Conservation (phyloP, 2,797 vertebrate species). For the Percopsis omiscomaycus region DNA sequence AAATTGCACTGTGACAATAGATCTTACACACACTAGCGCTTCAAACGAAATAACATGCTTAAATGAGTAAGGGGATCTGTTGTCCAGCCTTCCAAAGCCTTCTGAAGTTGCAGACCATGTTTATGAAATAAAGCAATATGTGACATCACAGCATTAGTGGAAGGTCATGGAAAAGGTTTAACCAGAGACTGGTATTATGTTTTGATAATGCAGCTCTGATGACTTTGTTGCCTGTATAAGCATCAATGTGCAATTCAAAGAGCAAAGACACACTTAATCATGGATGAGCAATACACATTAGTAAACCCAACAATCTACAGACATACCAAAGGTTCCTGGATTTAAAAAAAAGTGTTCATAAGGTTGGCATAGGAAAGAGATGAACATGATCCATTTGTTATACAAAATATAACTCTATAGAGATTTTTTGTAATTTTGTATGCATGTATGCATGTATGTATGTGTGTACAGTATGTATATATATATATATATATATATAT, state of each 20-base stretch:
- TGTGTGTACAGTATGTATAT: too few relatives aligned
- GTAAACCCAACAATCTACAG: conserved; percentile 53
- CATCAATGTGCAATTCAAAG: conserved; percentile 62
- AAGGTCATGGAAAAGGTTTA: conserved; percentile 7
- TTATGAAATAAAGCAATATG: conserved; percentile 7
- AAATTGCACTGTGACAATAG: too few relatives aligned
- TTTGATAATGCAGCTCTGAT: conserved; percentile 6
- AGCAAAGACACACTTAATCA: conserved; percentile 55
- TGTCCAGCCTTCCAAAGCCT: not conserved
- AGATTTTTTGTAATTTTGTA: not conserved
- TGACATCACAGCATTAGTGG: not conserved
- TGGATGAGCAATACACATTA: conserved; percentile 53
- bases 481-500: too few relatives aligned
- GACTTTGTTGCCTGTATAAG: conserved; percentile 43
- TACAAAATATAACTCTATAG: too few relatives aligned
- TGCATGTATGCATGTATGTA: not conserved
- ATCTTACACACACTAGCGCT: too few relatives aligned
- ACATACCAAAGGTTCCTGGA: conserved; percentile 14
- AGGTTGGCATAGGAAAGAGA: too few relatives aligned
- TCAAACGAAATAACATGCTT: conserved; percentile 10
- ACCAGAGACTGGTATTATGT: too few relatives aligned
- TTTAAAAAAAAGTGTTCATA: too few relatives aligned
- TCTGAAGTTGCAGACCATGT: conserved; percentile 16
- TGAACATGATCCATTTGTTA: too few relatives aligned
- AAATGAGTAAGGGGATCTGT: conserved; percentile 13